Evolutionary conservation across 2,797 vertebrate genomes (phyloP), one percentile per base, ranked within the genome.

Genomic region (Phrynocephalus forsythii): DNA sequence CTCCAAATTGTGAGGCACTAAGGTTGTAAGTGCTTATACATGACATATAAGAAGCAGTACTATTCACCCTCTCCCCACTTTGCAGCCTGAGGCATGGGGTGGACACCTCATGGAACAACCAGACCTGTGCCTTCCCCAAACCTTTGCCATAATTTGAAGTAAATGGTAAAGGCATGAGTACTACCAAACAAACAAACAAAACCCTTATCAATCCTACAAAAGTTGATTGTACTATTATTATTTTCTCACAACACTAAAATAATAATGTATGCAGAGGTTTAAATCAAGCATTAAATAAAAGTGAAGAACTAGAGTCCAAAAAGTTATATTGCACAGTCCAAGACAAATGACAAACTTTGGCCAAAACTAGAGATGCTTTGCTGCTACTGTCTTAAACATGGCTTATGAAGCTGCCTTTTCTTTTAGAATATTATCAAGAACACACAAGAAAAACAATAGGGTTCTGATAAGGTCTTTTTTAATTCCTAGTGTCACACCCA

Each of bases 361-460:
- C 11, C n/a, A 60, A 52, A 76, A 28, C n/a, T 87, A 28, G 69
- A 89, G 20, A 10, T 33, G 71, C 68, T 82, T 1, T 69, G 0
- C 13, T 86, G 63, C 69, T 80, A 1, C 44, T 75, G 6, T 22
- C 83, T 81, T 84, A 73, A 80, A 89, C 50, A 18, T 86, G 18
- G 38, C 56, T 86, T 83, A 72, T 67, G 69, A 28, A 77, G 2
- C n/a, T 26, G 60, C 26, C n/a, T 16, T 44, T 63, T 6, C 79
- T 69, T 82, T 26, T 28, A 60, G 20, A 73, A 44, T 2, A 79
- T 0, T 33, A 92, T 44, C 28, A 87, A 67, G 33, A 44, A 44
- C 5, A 44, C 38, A 44, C 38, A 44, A 44, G 3, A 84, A 69
- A 22, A 78, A 63, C 63, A n/a, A 82, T 68, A 71, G 28, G 22